Base-by-base conservation (phyloP, 2,797 vertebrate genomes). In the Anabas testudineus region DNA sequence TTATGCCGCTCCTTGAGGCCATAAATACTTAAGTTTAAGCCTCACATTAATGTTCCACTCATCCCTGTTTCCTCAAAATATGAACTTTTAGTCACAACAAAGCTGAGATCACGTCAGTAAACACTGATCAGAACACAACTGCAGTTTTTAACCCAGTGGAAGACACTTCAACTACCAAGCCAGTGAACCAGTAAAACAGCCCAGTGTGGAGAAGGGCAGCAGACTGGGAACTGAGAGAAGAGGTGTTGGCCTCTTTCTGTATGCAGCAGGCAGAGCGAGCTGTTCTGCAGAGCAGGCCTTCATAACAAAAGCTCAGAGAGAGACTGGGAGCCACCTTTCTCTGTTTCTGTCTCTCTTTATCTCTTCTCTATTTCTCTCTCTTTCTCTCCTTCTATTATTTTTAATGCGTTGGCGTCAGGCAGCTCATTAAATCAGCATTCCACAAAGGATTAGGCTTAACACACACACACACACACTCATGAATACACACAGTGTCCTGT, bases 241-340 rank as follows among this genome's bases (percentile, higher is more conserved):
- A 81, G 80, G 79, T 83, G 87, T 80, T 66, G 84, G 80, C 79
- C 84, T 85, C 58, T 59, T 71, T 80, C 75, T 73, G 72, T 63
- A 85, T 88, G 87, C 85, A 78, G 74, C 85, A 84, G 68, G 60
- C 73, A 64, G 15, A 70, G 58, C 49, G 18, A 78, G 65, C 71
- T 56, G 51, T 45, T 73, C 85, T 81, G 83, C 81, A 87, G 77
- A 88, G 71, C 70, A 85, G 88, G 87, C 88, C 87, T 88, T 81
- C 83, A 81, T 21, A 88, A 90, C 90, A 90, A 88, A 84, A 89
- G 85, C 83, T 42, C 32, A n/a, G 51, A 36, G 47, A 19, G 61
- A 62, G 53, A 60, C 63, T 71, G 80, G 81, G 86, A 81, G 78
- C 82, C 82, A 78, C 74, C 80, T 78, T 78, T 52, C 46, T 67